Evolutionary conservation across 2,113 vertebrate species (phyloP).

Genomic region (Stigmatopora nigra): DNA sequence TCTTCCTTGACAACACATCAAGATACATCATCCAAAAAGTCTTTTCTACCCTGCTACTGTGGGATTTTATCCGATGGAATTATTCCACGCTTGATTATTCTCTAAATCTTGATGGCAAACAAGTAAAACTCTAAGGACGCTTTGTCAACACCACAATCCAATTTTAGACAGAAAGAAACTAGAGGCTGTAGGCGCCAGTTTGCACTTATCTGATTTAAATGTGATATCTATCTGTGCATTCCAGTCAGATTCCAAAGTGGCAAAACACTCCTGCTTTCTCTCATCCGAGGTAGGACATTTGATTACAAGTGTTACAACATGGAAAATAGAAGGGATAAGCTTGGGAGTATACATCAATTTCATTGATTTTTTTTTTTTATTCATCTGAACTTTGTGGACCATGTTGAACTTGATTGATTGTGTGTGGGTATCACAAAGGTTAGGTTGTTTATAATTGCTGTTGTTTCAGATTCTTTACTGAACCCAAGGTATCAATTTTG

Average conservation of each 20-base stretch:
- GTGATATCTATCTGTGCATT: constrained; percentile 5
- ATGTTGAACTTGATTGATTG: background rate
- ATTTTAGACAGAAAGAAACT: constrained; percentile 32
- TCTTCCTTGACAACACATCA: constrained; percentile 34
- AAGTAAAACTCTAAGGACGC: constrained; percentile 33
- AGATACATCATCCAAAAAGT: constrained; percentile 15
- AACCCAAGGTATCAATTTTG: background rate
- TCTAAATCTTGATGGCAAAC: constrained; percentile 38
- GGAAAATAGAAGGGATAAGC: background rate
- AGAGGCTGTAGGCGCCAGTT: background rate
- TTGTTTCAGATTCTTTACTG: background rate
- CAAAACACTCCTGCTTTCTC: constrained; percentile 15
- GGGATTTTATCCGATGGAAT: constrained; percentile 18
- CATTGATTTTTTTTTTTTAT: background rate
- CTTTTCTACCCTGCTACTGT: constrained; percentile 25
- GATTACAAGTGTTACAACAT: constrained; percentile 16
- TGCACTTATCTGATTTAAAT: constrained; percentile 27
- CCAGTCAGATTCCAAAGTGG: background rate
- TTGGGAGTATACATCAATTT: background rate
- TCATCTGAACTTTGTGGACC: background rate
- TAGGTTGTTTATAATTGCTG: background rate
- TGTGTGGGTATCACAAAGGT: background rate
- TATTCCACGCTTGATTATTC: constrained; percentile 23
- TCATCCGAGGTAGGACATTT: constrained; percentile 19
- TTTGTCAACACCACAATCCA: constrained; percentile 44